Evolutionary conservation across 2,888 invertebrate genomes (phyloP), one percentile per base, ranked within the genome.

Genomic region (Chrysopilus asiliformis): DNA sequence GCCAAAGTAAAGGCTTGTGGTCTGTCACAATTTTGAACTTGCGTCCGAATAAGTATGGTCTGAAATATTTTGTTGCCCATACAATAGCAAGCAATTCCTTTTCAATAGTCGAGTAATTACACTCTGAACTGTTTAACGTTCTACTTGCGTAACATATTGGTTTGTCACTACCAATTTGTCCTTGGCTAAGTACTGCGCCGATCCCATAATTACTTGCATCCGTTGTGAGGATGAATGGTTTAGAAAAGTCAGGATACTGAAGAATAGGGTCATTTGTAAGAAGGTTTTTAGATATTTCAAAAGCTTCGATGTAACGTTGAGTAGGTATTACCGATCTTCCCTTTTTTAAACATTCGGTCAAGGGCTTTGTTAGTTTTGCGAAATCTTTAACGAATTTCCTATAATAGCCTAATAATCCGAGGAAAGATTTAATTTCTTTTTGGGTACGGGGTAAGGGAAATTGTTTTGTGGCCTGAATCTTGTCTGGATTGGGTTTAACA

Each of bases 1-100:
- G n/a, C n/a, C n/a, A n/a, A n/a, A n/a, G n/a, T 3, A 61, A 35
- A 2, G 57, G 56, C 34, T 52, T 46, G 38, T 63, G 61, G 34
- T 64, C 62, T 1, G 58, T 62, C 3, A 54, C 49, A 1, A 64
- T 57, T 0, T 40, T 49, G 24, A 64, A 60, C 34, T 50, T 49
- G 17, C 45, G 44, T 2, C 56, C 56, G 26, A 52, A 56, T 6
- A 59, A 6, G 19, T 57, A 57, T 1, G 53, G 55, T 24, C 54
- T 24, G 24, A 57, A 57, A 34, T 55, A 50, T 43, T 56, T 54
- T 1, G 45, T 41, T 1, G 51, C 53, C 52, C 51, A 55, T 2
- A 56, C 47, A 9, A 58, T 51, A 1, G 46, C 48, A 24, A 56
- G 22, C 3, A 56, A 32, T 45, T 59, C 56, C 29, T 55, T 57